phyloP scores from a whole-genome alignment of 2,888 invertebrate species.

The Athalia circularis region DNA sequence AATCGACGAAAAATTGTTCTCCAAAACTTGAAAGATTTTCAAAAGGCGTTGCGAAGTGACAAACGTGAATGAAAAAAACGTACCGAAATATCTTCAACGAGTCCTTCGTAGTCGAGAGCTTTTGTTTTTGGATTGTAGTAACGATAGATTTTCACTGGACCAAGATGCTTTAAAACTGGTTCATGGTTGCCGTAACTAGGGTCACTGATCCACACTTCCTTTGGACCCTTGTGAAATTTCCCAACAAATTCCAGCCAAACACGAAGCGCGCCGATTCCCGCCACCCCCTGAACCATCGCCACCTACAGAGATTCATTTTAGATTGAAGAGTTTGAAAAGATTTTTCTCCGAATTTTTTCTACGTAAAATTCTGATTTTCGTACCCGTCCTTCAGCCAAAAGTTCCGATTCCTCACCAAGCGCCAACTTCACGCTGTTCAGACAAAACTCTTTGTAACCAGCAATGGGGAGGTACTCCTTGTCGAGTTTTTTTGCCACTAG shows the following conservation, averaged over 20 bases:
- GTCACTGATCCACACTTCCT: constrained; percentile 78
- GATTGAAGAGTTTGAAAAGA: background rate
- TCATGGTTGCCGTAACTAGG: constrained; percentile 85
- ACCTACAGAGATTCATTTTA: constrained; percentile 65
- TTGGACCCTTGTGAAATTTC: constrained; percentile 76
- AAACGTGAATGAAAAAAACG: background rate
- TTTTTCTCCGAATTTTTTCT: background rate
- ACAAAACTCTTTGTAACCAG: constrained; percentile 78
- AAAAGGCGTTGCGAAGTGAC: too few species aligned
- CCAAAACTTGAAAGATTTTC: background rate
- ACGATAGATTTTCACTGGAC: constrained; percentile 78
- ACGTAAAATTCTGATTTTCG: constrained; percentile 1
- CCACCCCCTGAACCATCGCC: constrained; percentile 74
- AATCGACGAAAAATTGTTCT: background rate
- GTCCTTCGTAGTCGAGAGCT: constrained; percentile 81
- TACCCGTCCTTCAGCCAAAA: constrained; percentile 72
- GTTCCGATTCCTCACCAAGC: constrained; percentile 77
- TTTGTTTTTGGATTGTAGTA: constrained; percentile 82
- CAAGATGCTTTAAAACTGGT: constrained; percentile 80
- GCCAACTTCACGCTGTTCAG: constrained; percentile 77
- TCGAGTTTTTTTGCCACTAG: constrained; percentile 75
- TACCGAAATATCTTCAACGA: constrained; percentile 77
- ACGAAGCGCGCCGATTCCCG: constrained; percentile 81
- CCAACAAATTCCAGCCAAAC: constrained; percentile 79
- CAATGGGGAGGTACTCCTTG: constrained; percentile 81